Evolutionary conservation across 2,888 invertebrate genomes (phyloP), one percentile per base, ranked within the genome.

Genomic region (Drosophila ustulata): DNA sequence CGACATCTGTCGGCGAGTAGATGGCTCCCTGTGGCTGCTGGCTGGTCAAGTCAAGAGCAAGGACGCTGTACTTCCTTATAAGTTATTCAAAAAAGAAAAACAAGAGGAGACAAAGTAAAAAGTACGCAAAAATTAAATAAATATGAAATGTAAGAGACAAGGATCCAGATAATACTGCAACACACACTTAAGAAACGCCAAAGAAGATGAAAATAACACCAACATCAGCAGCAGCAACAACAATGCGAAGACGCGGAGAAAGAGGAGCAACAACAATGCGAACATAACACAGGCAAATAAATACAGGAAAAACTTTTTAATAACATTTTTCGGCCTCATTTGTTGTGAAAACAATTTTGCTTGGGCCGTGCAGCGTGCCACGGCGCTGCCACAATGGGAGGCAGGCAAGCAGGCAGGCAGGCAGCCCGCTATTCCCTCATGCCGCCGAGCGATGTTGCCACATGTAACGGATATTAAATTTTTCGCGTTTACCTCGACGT

Each of bases 241-340:
- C 11, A 47, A 28, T 34, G 45, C n/a, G 7, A 46, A 28, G 8
- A 26, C 1, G 39, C 4, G 3, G 8, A 1, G 8, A 2, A 25
- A 9, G 26, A 5, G 39, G 26, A 50, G 43, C 37, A n/a, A n/a
- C 45, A 62, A 62, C 32, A 47, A 39, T 32, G 23, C 59, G 26
- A 63, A 55, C 57, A 50, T 57, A 78, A 75, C 65, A 65, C 66
- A 80, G 66, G 83, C 78, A 82, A 78, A 78, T 76, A 80, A 81
- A 78, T 78, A 80, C 76, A 73, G 80, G 78, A 70, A 78, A 88
- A 86, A 86, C 83, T 86, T 89, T 88, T 89, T 88, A 88, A 88
- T 88, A 88, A 89, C 82, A 88, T 88, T 88, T 87, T 88, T 89
- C 86, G 83, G 88, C 88, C 89, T 88, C 89, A 88, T 88, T 88